These are phyloP conservation scores for Coptotermes formosanus DNA, from an alignment of 1,140 invertebrate genomes.

Conservation along the genomic window DNA sequence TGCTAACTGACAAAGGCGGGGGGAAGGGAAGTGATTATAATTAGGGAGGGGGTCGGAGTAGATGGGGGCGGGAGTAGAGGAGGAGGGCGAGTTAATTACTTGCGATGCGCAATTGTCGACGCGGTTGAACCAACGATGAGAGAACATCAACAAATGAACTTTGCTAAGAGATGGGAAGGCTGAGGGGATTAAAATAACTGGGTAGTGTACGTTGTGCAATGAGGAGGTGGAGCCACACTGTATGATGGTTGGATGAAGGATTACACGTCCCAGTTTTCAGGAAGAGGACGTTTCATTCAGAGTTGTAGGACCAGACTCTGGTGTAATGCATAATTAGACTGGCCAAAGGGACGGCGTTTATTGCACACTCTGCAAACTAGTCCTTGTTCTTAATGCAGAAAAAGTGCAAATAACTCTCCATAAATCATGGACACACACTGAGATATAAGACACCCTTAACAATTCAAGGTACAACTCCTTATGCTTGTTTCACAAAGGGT, in stretches of 20 bases:
- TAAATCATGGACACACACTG: no score
- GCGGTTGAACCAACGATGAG: slow-evolving; percentile 18
- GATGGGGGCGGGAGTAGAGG: not conserved
- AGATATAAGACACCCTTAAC: no score
- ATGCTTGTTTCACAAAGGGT: no score
- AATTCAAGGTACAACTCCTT: no score
- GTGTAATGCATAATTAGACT: not conserved
- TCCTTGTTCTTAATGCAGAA: no score
- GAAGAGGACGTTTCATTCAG: not conserved
- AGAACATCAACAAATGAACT: slow-evolving; percentile 27
- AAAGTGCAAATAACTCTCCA: no score
- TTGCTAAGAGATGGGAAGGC: slow-evolving; percentile 6
- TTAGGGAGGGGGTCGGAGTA: not conserved
- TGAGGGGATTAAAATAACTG: not conserved
- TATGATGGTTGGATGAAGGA: not conserved
- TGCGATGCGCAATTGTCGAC: slow-evolving; percentile 29
- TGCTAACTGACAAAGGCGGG: not conserved
- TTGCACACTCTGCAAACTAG: no score
- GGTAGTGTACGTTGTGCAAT: not conserved
- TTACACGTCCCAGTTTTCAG: not conserved
- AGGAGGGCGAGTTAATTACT: slow-evolving; percentile 27
- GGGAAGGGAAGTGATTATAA: slow-evolving; percentile 2
- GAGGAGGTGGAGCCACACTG: not conserved
- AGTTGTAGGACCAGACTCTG: not conserved
- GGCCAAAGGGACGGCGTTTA: no score